Evolutionary conservation across 2,888 invertebrate genomes (phyloP), one percentile per base, ranked within the genome.

Genomic region (Onchidella celtica): DNA sequence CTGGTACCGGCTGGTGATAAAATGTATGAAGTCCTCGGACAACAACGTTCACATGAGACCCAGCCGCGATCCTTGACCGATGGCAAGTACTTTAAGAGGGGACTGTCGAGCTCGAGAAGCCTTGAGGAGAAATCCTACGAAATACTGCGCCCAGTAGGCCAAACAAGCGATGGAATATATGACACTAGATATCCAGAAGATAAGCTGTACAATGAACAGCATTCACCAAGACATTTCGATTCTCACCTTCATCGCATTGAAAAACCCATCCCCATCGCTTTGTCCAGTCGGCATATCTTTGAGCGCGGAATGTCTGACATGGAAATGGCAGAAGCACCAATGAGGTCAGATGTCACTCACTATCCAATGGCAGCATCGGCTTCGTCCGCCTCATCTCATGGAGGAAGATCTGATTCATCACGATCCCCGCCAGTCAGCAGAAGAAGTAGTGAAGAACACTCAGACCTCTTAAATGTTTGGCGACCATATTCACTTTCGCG

Each of bases 401-500:
- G 57, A 6, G 73, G 70, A 38, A 74, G 79, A 29, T 75, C 74
- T 14, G 78, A 78, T 34, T 84, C 84, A 36, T 79, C 82, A n/a
- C 85, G 85, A 63, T 74, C 83, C 4, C 70, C 85, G 27, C 69
- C 74, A 24, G 79, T 81, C 24, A 81, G 83, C 9, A 84, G 84
- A 24, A 84, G 86, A 29, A 81, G 80, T 36, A 81, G 83, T 9
- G 83, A 85, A 47, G 72, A 83, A 9, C 84, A 86, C 61, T 81
- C 84, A 9, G 88, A 86, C 21, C 82, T 85, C 32, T 84, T 84
- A 21, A 86, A 82, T 59, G 89, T 89, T 1, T 90, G 90, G 90
- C 87, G 90, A 59, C 90, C 90, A 78, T 90, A 90, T 86, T 89
- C 85, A 74, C 32, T 47, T 55, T 34, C 69, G n/a, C 11, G 65